These are phyloP conservation scores for Meloidogyne floridensis DNA, from an alignment of 1,140 invertebrate species.

Conservation along the genomic window DNA sequence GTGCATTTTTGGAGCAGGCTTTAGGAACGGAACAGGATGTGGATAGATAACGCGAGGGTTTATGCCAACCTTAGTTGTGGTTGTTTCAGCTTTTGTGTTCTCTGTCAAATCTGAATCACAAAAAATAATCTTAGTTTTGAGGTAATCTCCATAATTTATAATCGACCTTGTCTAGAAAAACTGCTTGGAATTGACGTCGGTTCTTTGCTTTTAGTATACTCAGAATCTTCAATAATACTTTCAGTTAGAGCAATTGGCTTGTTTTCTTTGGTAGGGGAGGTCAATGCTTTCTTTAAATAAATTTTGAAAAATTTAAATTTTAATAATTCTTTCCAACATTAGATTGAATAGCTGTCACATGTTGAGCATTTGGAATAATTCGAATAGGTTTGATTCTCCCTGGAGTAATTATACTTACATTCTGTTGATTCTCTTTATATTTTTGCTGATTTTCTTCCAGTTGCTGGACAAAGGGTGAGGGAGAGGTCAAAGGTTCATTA, in stretches of 20 bases:
- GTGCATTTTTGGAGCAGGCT: slow-evolving; percentile 50
- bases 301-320: background rate
- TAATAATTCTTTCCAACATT: background rate
- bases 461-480: background rate
- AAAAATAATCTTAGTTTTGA: too few species aligned
- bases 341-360: background rate
- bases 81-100: background rate
- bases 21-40: slow-evolving; percentile 63
- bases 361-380: background rate
- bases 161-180: background rate
- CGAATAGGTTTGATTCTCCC: background rate
- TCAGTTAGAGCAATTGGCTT: background rate
- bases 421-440: background rate
- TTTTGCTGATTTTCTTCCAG: background rate
- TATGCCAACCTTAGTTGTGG: slow-evolving; percentile 45
- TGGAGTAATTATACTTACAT: background rate
- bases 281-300: background rate
- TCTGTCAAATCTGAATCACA: background rate
- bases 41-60: slow-evolving; percentile 58
- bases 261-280: background rate
- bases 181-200: background rate
- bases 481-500: background rate
- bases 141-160: too few species aligned
- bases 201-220: background rate
- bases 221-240: background rate